Evolutionary conservation across 2,888 invertebrate species (phyloP).

Genomic region (Pantelozetes paolii): DNA sequence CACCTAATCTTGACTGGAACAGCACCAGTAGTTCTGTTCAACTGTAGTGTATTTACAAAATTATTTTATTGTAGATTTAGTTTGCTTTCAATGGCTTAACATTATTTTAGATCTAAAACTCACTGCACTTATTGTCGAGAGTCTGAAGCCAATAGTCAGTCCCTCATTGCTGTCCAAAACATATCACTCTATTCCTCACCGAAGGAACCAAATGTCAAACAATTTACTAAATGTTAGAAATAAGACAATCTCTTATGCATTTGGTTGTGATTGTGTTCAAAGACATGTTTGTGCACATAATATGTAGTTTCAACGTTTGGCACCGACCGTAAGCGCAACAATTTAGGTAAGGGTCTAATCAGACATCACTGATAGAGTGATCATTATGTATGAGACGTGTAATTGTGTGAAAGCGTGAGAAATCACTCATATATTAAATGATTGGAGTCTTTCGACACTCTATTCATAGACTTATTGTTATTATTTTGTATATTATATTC

Average conservation of each 20-base stretch:
- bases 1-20: constrained; percentile 15
- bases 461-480: not conserved
- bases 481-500: not conserved
- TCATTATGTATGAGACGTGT: not conserved
- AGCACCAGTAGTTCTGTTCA: constrained; percentile 24
- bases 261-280: not conserved
- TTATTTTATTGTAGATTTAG: constrained; percentile 29
- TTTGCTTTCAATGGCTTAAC: not conserved
- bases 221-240: not conserved
- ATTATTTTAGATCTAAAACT: no score
- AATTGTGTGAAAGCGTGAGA: constrained; percentile 22
- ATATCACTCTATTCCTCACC: not conserved
- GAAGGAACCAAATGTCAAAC: not conserved
- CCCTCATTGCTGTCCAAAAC: not conserved
- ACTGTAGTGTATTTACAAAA: constrained; percentile 14
- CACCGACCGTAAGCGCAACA: constrained; percentile 1
- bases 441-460: not conserved
- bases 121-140: not conserved
- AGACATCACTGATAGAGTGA: not conserved
- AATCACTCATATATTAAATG: not conserved
- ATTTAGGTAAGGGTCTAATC: not conserved
- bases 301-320: not conserved
- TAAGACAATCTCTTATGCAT: not conserved
- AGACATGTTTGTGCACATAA: not conserved
- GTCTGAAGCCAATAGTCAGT: not conserved